Evolutionary conservation across 1,140 invertebrate genomes (phyloP).

Genomic region (Caenorhabditis inopinata): DNA sequence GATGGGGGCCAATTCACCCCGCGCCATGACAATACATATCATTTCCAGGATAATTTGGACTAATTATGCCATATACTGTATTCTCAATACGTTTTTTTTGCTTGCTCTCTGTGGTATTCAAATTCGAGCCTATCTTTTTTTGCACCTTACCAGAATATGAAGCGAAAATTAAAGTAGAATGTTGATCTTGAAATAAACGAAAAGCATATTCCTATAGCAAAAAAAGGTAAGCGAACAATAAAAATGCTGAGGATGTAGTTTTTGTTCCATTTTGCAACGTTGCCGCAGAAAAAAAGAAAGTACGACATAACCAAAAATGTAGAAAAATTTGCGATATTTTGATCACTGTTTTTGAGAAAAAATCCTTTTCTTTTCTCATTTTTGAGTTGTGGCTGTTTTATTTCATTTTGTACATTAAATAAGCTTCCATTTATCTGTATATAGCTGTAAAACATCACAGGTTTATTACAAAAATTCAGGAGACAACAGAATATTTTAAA

Average conservation of each 20-base stretch:
- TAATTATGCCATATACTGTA: conserved; percentile 29
- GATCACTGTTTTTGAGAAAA: neutral
- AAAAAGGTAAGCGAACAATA: neutral
- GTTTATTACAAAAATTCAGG: neutral
- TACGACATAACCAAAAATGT: neutral
- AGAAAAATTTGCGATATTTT: neutral
- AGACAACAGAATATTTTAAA: no score
- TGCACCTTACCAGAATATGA: no score
- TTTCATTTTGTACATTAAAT: no score
- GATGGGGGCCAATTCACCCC: conserved; percentile 18
- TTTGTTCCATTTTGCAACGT: neutral
- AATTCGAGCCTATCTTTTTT: neutral
- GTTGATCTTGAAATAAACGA: neutral
- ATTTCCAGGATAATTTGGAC: conserved; percentile 18
- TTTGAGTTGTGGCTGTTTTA: neutral
- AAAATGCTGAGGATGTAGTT: neutral
- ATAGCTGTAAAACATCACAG: conserved; percentile 22
- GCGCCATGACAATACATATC: conserved; percentile 26
- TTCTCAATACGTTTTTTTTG: conserved; percentile 24
- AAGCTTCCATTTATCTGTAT: neutral
- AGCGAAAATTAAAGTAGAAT: neutral
- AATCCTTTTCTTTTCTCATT: neutral
- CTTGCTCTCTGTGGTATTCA: neutral
- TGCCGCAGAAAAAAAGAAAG: neutral
- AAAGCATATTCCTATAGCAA: neutral